Percentiles rank a stretch among this genome's conserved stretches.
Conservation (phyloP, 2,113 vertebrate species). For the Lampris incognitus region DNA sequence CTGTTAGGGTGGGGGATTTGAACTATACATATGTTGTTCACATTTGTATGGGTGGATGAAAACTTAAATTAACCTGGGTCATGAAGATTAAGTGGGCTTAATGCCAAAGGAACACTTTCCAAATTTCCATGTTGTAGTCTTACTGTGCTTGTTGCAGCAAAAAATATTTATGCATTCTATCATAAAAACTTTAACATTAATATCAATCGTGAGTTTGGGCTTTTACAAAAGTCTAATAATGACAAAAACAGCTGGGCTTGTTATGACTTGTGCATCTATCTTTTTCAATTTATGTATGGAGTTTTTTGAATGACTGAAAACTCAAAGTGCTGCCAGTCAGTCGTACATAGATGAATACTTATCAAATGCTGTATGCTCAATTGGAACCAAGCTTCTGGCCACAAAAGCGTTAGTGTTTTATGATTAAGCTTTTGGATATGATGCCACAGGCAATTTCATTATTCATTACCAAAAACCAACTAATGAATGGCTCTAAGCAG, state of each 20-base stretch:
- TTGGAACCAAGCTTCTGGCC: constrained; percentile 22
- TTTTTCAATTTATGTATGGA: constrained; percentile 29
- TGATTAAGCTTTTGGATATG: constrained; percentile 29
- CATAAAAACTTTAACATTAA: no score
- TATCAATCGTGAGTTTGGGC: no score
- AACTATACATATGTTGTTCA: no score
- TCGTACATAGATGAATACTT: constrained; percentile 55
- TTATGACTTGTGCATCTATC: constrained; percentile 7
- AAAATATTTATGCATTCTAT: no score
- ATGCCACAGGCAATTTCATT: constrained; percentile 28
- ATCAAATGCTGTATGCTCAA: constrained; percentile 35
- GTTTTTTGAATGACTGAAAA: constrained; percentile 40
- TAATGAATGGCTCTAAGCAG: not conserved
- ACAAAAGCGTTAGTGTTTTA: constrained; percentile 43
- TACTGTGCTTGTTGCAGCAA: no score
- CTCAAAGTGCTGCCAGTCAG: constrained; percentile 49
- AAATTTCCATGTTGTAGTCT: no score
- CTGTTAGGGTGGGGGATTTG: no score
- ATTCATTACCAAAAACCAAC: constrained; percentile 2
- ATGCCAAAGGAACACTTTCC: no score
- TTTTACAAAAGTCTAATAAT: not conserved
- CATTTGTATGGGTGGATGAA: no score
- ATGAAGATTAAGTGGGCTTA: not conserved
- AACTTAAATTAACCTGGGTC: not conserved
- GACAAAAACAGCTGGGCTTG: constrained; percentile 24